Conservation (phyloP, 2,888 invertebrate genomes). For the Conops quadrifasciatus region DNA sequence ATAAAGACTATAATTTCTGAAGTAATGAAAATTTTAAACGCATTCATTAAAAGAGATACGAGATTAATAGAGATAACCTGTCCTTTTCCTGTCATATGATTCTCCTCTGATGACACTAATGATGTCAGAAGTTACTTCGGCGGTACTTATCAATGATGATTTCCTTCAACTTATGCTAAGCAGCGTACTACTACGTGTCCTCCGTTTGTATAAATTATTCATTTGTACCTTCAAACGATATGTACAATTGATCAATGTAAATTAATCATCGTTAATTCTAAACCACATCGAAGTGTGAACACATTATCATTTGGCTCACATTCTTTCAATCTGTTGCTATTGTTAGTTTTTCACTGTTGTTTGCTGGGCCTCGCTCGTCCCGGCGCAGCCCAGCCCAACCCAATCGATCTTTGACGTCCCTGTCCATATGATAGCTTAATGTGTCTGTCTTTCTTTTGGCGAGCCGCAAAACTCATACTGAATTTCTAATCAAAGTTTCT, state of each 20-base stretch:
- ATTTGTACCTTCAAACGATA: conserved; percentile 10
- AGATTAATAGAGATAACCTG: too few relatives aligned
- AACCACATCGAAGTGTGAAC: neutral
- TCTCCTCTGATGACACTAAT: too few relatives aligned
- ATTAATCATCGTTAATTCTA: conserved; percentile 16
- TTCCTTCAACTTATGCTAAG: neutral
- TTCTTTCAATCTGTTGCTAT: neutral
- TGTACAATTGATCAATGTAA: neutral
- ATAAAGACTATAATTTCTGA: too few relatives aligned
- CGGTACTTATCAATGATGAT: neutral
- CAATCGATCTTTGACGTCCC: conserved; percentile 14
- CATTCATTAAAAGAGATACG: too few relatives aligned
- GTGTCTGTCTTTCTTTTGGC: conserved; percentile 7
- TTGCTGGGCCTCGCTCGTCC: neutral
- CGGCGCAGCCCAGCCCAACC: neutral
- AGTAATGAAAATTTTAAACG: too few relatives aligned
- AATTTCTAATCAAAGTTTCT: neutral
- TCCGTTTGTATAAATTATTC: conserved; percentile 22
- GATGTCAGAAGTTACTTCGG: too few relatives aligned
- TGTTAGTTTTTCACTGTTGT: neutral
- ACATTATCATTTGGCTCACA: conserved; percentile 13
- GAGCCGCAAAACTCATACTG: conserved; percentile 1
- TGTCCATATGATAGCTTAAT: neutral
- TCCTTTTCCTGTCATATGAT: too few relatives aligned
- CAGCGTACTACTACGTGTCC: neutral